Base-by-base conservation (phyloP, 2,113 vertebrate genomes). In the Silurus asotus region DNA sequence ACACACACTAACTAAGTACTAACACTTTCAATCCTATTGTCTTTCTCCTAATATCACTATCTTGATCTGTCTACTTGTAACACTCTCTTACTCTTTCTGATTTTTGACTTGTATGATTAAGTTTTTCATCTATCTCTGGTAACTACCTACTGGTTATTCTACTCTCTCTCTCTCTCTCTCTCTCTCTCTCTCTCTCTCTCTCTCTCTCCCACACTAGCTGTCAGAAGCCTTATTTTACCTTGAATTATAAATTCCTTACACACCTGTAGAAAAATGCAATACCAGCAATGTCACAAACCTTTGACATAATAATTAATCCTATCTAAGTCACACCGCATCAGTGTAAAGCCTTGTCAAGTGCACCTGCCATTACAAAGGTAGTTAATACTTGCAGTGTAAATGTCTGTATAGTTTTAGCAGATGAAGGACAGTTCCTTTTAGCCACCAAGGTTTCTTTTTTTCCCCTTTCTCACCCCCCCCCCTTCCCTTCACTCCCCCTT, bases 401-500 rank as follows among this genome's bases (percentile, higher is more conserved):
- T 58, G 59, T 83, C 15, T 37, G 58, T 75, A 78, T 85, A 23
- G 82, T 80, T 75, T 59, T 23, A 84, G 51, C 65, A 65, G 23
- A 77, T 67, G 64, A 61, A 80, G 37, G 45, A 85, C 74, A 87
- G 14, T 64, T 90, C 64, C 84, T 83, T 80, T 80, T 65, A 83
- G 69, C 84, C 88, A 78, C 62, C 61, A 55, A 79, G 69, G 76
- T 83, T 82, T 80, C 83, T 53, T 70, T 72, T 37, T 37, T 70
- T 64, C 49, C 5, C n/a, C 69, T 25, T 74, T 64, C n/a, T 55
- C 20, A 48, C 9, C 53, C 25, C 15, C 28, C 69, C 8, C 15
- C 19, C 53, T 59, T 67, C 84, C 86, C 89, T 89, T 90, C 87
- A 88, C 77, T 74, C 65, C n/a, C 48, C 48, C 83, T 82, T 86